Conservation (phyloP, 2,888 invertebrate genomes). For the Heteromyza rotundicornis region DNA sequence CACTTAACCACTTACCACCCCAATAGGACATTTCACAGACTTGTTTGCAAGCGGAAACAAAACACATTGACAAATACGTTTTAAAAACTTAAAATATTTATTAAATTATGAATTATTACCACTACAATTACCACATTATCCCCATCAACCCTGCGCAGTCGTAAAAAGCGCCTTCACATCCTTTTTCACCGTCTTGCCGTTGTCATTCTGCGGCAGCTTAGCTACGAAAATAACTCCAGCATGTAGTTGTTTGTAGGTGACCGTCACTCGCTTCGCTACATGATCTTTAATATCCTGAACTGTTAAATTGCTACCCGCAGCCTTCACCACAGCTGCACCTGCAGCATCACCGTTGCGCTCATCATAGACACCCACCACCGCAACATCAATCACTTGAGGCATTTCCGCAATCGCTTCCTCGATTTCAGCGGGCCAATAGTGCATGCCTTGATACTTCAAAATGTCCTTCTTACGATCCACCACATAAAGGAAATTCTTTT, state of each 20-base stretch:
- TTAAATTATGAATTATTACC: too few relatives aligned
- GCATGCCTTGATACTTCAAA: slow-evolving; percentile 42
- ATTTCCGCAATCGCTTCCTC: slow-evolving; percentile 43
- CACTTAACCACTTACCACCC: too few relatives aligned
- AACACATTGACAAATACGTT: too few relatives aligned
- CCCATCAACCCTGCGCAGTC: too few relatives aligned
- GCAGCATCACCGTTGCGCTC: slow-evolving; percentile 41
- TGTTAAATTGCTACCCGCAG: slow-evolving; percentile 31
- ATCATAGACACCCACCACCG: slow-evolving; percentile 47
- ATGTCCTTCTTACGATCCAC: slow-evolving; percentile 53
- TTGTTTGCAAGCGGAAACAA: too few relatives aligned
- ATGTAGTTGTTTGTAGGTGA: slow-evolving; percentile 44
- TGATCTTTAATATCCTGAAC: slow-evolving; percentile 35
- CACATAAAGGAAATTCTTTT: slow-evolving; percentile 42
- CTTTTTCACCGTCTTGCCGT: slow-evolving; percentile 42
- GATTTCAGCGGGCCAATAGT: slow-evolving; percentile 48
- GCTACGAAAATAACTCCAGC: slow-evolving; percentile 47
- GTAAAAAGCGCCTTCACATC: slow-evolving; percentile 37
- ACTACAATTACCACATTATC: too few relatives aligned
- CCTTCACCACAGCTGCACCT: slow-evolving; percentile 45
- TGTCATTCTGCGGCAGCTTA: slow-evolving; percentile 42
- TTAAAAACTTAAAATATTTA: too few relatives aligned
- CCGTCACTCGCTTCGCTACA: slow-evolving; percentile 33
- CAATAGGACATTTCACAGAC: too few relatives aligned
- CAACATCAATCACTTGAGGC: slow-evolving; percentile 42